phyloP scores from a whole-genome alignment of 2,113 vertebrate genomes.

The Xenopus laevis region DNA sequence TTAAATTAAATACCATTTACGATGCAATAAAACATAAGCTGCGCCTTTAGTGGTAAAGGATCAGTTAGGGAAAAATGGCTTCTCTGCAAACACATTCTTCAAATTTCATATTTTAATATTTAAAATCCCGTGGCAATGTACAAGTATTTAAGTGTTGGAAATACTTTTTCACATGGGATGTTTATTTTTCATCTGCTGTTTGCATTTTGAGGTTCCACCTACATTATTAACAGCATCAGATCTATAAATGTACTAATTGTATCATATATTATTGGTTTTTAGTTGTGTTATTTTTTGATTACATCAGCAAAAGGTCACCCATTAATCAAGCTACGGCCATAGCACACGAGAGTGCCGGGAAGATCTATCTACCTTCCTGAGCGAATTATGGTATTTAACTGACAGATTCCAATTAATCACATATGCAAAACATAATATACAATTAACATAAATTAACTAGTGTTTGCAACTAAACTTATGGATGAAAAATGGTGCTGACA shows the following conservation, averaged over 20 bases:
- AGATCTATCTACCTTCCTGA: constrained; percentile 1
- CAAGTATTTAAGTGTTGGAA: too few species aligned
- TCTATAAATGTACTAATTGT: constrained; percentile 30
- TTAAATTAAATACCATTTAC: too few species aligned
- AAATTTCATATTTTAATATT: too few species aligned
- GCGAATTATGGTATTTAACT: constrained; percentile 11
- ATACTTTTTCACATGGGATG: not conserved
- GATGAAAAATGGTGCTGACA: not conserved
- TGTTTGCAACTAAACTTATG: not conserved
- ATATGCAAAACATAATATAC: not conserved
- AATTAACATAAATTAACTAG: not conserved
- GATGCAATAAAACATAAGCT: too few species aligned
- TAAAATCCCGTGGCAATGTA: too few species aligned
- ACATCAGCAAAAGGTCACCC: constrained; percentile 43
- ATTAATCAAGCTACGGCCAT: constrained; percentile 34
- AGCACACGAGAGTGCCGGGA: not conserved
- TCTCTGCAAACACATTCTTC: too few species aligned
- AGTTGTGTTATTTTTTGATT: constrained; percentile 26
- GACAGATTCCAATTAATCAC: constrained; percentile 1
- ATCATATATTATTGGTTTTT: constrained; percentile 27
- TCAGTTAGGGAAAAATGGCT: too few species aligned
- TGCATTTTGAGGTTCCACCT: not conserved
- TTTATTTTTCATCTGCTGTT: not conserved
- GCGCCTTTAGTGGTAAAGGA: too few species aligned
- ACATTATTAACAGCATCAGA: constrained; percentile 23